Base-by-base conservation (phyloP, 64 coral and sea anemone genomes). In the Montipora sp. region DNA sequence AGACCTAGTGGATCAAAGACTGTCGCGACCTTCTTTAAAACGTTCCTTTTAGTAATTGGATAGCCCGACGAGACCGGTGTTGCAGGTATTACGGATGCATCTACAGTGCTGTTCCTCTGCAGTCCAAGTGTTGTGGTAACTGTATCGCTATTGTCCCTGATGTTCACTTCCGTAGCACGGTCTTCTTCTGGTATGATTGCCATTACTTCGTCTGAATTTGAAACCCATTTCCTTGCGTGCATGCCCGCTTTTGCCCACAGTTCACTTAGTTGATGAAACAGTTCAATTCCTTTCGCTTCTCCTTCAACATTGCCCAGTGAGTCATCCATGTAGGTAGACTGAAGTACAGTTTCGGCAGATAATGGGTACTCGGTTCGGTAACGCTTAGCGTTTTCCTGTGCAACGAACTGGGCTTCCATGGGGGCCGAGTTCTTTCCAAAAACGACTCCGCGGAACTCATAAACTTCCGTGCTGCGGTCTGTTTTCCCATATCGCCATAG, bases 261-360 rank as follows among this genome's bases (percentile, higher is more conserved):
- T 45, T 8, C n/a, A 4, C 23, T 55, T 20, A 87, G 51, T 18
- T 87, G 68, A 2, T 13, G 47, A 23, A 75, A 87, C 51, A 87
- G 70, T 22, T 75, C 69, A 18, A 90, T 73, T 23, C 88, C 58
- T 81, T 85, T 58, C 65, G 80, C 60, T 16, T 87, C 82, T 55
- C 75, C 76, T 12, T 58, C 68, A 84, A 92, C 90, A 20, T 78
- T 89, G 45, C 92, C 94, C 27, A 96, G 76, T 23, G 84, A 84
- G 71, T 90, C 95, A 69, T 93, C 90, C 81, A 93, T 96, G 65
- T 93, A 96, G 2, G 87, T 93, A 47, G 90, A 90, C n/a, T 96
- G 81, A 23, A 89, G 80, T 15, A 96, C 81, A 22, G 91, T 96
- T 77, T 96, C 91, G 16, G 95, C 95, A 23, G 91, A 91, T 22